phyloP scores from a whole-genome alignment of 2,888 invertebrate species.

The Sesia apiformis region DNA sequence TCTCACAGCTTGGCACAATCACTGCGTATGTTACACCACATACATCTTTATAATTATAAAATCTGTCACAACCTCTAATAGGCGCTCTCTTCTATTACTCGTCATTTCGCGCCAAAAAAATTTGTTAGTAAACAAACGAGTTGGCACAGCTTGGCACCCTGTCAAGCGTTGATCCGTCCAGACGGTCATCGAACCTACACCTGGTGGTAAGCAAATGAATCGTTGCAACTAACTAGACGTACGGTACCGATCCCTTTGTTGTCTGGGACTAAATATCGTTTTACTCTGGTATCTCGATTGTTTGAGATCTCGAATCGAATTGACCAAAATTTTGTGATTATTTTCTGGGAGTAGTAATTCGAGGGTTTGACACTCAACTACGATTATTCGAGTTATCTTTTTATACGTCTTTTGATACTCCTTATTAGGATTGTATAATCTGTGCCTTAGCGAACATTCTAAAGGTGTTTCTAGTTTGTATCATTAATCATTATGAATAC shows the following conservation, averaged over 20 bases:
- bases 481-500: too few species aligned
- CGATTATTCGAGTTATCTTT: too few species aligned
- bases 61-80: not conserved
- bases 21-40: too few species aligned
- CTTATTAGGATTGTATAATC: too few species aligned
- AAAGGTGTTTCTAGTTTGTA: too few species aligned
- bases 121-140: slow-evolving; percentile 2
- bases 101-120: not conserved
- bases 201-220: slow-evolving; percentile 6
- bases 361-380: too few species aligned
- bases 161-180: slow-evolving; percentile 4
- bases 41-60: not conserved
- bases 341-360: too few species aligned
- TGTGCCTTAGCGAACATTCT: too few species aligned
- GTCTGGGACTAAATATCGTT: slow-evolving; percentile 10
- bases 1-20: too few species aligned
- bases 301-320: not conserved
- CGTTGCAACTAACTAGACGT: not conserved
- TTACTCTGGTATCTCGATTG: not conserved
- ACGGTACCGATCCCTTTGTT: slow-evolving; percentile 12
- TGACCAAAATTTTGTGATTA: too few species aligned
- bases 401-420: too few species aligned
- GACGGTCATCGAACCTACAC: slow-evolving; percentile 21
- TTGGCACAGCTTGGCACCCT: slow-evolving; percentile 2
- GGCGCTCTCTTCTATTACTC: not conserved